phyloP scores from a whole-genome alignment of 1,140 invertebrate species.

The Papilio xuthus region DNA sequence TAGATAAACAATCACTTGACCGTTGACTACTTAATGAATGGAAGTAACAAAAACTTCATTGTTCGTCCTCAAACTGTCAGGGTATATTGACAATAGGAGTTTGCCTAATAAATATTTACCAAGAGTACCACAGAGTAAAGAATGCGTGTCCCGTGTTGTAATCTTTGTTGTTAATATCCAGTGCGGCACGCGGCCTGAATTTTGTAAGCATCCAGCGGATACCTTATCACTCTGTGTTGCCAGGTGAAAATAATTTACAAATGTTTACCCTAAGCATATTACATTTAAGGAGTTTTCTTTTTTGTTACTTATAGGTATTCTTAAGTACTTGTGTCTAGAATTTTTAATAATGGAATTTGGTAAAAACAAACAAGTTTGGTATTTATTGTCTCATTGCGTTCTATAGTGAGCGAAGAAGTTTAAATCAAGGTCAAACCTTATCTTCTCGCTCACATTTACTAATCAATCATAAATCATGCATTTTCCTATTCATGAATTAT shows the following conservation, averaged over 20 bases:
- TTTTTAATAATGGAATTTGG: background rate
- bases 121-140: constrained; percentile 2
- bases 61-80: background rate
- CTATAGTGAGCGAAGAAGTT: background rate
- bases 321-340: background rate
- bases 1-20: background rate
- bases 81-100: background rate
- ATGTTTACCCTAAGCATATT: background rate
- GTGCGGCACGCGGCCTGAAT: constrained; percentile 10
- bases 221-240: constrained; percentile 19
- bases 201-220: constrained; percentile 10
- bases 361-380: background rate
- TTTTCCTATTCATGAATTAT: background rate
- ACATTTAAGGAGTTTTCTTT: background rate
- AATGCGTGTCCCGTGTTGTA: constrained; percentile 22
- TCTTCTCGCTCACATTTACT: constrained; percentile 1
- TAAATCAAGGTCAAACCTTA: constrained; percentile 1
- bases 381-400: background rate
- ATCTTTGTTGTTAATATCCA: constrained; percentile 23
- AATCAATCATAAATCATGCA: background rate
- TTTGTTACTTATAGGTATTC: background rate
- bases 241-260: constrained; percentile 11
- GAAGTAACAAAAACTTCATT: constrained; percentile 7
- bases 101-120: constrained; percentile 28
- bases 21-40: background rate